Evolutionary conservation across 2,797 vertebrate species (phyloP).

Genomic region (Emys orbicularis): DNA sequence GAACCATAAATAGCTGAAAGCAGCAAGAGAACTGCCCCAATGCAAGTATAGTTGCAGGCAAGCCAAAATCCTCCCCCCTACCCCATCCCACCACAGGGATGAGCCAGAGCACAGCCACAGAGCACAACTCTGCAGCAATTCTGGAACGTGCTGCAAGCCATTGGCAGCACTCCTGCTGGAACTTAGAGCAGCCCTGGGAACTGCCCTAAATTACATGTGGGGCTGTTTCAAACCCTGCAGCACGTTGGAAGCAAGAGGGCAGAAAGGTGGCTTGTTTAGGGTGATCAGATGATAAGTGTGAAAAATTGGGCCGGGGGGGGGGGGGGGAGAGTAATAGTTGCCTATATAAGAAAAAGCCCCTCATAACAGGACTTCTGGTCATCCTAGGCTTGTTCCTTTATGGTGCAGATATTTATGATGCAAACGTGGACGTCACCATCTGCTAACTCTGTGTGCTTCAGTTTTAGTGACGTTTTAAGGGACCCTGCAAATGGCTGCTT

Average conservation of each 20-base stretch:
- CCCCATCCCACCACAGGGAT: rapidly evolving
- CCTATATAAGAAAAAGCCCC: too few relatives aligned
- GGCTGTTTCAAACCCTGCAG: not conserved
- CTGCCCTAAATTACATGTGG: not conserved
- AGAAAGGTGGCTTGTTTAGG: not conserved
- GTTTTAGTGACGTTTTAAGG: not conserved
- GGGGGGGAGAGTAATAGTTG: too few relatives aligned
- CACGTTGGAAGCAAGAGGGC: not conserved
- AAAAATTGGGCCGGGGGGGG: too few relatives aligned
- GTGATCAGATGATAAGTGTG: too few relatives aligned
- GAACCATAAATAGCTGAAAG: not conserved
- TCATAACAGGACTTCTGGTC: too few relatives aligned
- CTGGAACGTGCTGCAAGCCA: not conserved
- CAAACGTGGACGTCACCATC: not conserved
- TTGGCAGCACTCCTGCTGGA: not conserved
- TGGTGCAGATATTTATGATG: not conserved
- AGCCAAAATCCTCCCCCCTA: not conserved
- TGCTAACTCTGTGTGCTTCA: not conserved
- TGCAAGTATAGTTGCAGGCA: rapidly evolving
- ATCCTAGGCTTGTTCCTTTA: too few relatives aligned
- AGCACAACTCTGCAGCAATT: not conserved
- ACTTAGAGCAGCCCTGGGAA: not conserved
- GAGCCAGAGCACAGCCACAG: not conserved
- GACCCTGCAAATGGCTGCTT: too few relatives aligned
- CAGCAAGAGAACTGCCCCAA: not conserved